Base-by-base conservation (phyloP, 2,888 invertebrate genomes). In the Unio pictorum region DNA sequence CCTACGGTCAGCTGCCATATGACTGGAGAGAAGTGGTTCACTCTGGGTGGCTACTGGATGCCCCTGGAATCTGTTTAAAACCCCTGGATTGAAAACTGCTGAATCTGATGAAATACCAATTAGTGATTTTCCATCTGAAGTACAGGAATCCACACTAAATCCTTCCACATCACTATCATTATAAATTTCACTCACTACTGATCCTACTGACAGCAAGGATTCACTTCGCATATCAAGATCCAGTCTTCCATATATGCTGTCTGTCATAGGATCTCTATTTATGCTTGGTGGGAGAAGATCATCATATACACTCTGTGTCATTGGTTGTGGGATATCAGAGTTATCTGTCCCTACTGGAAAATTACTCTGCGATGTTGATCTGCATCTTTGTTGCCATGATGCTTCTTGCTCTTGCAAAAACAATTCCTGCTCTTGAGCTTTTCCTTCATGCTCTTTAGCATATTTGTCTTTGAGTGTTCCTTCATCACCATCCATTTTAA, bases 211-310 rank as follows among this genome's bases (percentile, higher is more conserved):
- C 15, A 45, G 1, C 8, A 15, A 45, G 54, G 58, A 20, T 61
- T 76, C 75, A n/a, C 73, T 69, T 30, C 89, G 74, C 30, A 76
- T 65, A 70, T 89, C 89, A 30, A 73, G 64, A 15, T 87, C 86
- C 65, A 89, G 73, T 71, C 84, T 86, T 1, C 88, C 89, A 74
- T 87, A 88, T 7, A 89, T 79, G 73, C 88, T 88, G 64, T 84
- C 80, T 8, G 82, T 81, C 88, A 89, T 89, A 15, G 83, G 84
- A 70, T 87, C 85, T 55, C 75, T 64, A 55, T 71, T 69, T 17
- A 67, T 57, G 8, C 71, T 70, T 2, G 81, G 79, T 18, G 84
- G 81, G 55, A 75, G 73, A 57, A 78, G 78, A 61, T 80, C 76
- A 62, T 81, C 78, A 67, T 82, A 82, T 64, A 81, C 66, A 58